Percentiles rank a stretch among this genome's conserved stretches.
phyloP scores from a whole-genome alignment of 2,113 vertebrate species.

The Taxidea taxus region DNA sequence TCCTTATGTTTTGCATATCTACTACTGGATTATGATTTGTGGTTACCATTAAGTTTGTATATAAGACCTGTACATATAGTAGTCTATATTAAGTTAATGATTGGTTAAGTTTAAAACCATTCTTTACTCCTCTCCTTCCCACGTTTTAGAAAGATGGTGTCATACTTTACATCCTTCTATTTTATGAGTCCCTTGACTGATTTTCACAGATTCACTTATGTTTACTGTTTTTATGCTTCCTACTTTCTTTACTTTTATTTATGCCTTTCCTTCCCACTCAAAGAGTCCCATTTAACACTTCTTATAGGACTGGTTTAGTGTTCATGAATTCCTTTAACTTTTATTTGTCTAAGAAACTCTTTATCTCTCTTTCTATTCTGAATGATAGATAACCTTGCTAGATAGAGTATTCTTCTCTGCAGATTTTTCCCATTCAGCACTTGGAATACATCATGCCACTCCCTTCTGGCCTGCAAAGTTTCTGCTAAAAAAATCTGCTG shows the following conservation, averaged over 20 bases:
- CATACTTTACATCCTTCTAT: not conserved
- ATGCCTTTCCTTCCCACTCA: not conserved
- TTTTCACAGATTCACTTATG: not conserved
- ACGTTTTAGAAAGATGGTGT: not conserved
- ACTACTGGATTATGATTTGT: not conserved
- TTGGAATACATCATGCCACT: not conserved
- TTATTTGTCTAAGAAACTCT: not conserved
- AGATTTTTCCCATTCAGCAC: not conserved
- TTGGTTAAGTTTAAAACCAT: not conserved
- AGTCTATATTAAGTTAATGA: not conserved
- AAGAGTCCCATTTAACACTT: not conserved
- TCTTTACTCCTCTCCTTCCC: not conserved
- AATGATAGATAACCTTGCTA: not conserved
- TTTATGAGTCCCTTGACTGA: not conserved
- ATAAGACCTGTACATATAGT: not conserved
- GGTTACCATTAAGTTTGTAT: not conserved
- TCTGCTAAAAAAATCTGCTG: not conserved
- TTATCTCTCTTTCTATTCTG: not conserved
- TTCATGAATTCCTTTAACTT: not conserved
- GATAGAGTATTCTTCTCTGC: not conserved
- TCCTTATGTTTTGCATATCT: not conserved
- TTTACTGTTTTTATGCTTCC: not conserved
- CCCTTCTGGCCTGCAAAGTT: not conserved
- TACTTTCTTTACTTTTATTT: not conserved
- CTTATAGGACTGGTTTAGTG: not conserved